Base-by-base conservation (phyloP, 30 jellyfish, hydroid and myxozoan genomes). In the Clytia hemisphaerica region DNA sequence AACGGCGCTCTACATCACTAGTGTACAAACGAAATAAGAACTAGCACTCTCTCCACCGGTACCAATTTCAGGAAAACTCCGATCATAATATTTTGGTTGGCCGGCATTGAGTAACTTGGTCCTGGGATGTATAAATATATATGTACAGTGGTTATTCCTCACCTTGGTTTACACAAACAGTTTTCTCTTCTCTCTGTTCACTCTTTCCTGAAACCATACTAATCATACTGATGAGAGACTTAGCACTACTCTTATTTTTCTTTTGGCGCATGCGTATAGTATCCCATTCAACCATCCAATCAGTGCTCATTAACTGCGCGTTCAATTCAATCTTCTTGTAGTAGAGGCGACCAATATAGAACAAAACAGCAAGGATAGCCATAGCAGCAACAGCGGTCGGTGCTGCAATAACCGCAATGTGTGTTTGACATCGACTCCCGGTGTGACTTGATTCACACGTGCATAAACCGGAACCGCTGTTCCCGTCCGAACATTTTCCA, bases 401-500 rank as follows among this genome's bases (percentile, higher is more conserved):
- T 24, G 36, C 59, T 21, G 54, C 76, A 45, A 69, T 69, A 18
- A 50, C 4, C 7, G 59, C 76, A 0, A 32, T 34, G 15, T 32
- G 59, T 24, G 81, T 69, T 50, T 37, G 27, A 55, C 81, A 69
- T 4, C 32, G 46, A 34, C 51, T 30, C 10, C 81, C 81, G 18
- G 30, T 69, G 47, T 69, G 49, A 4, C 81, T 76, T 7, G 81
- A 47, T 45, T 19, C 81, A 69, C 81, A 69, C 26, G 12, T 69
- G 35, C 81, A 69, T 25, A 5, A 12, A 3, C 81, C 81, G 26
- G 49, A 24, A 4, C 81, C 81, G 7, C 53, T 69, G 18, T 38
- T 82, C 51, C 98, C 98, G 45, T 77, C 80, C 22, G 57, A 69
- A 71, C 98, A 89, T 19, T 36, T 64, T 5, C 98, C 98, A 63